These are phyloP conservation scores for Liodrosophila aerea DNA, from an alignment of 2,888 invertebrate genomes.

Conservation along the genomic window DNA sequence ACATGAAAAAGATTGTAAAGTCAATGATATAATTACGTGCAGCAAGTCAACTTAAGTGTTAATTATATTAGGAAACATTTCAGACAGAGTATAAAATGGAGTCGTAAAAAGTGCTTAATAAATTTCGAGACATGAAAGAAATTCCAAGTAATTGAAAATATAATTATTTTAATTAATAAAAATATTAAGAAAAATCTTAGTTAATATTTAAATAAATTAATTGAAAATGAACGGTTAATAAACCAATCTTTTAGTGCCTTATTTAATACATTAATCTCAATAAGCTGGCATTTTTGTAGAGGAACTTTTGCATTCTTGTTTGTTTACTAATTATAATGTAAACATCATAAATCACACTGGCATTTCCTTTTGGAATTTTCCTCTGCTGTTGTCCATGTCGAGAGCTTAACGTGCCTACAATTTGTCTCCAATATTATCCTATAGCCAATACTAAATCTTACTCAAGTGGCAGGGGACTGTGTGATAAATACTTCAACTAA, in stretches of 20 bases:
- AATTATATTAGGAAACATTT: slow-evolving; percentile 2
- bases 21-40: slow-evolving; percentile 20
- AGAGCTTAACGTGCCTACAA: slow-evolving; percentile 21
- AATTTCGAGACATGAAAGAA: no score
- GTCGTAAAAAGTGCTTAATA: no score
- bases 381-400: neutral
- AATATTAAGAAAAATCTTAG: neutral
- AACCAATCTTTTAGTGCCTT: no score
- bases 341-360: slow-evolving; percentile 27
- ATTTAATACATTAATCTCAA: slow-evolving; percentile 5
- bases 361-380: no score
- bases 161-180: neutral
- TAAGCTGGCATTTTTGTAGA: slow-evolving; percentile 3
- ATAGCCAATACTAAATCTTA: slow-evolving; percentile 36
- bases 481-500: slow-evolving; percentile 48
- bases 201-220: no score
- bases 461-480: slow-evolving; percentile 31
- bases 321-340: slow-evolving; percentile 22
- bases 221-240: neutral
- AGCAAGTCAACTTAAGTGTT: slow-evolving; percentile 10
- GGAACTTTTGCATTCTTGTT: neutral
- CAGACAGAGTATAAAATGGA: neutral
- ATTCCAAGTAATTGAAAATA: neutral
- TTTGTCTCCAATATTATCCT: slow-evolving; percentile 10
- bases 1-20: slow-evolving; percentile 8